These are phyloP conservation scores for Blastobasis lacticolella DNA, from an alignment of 2,888 invertebrate genomes.

Conservation along the genomic window DNA sequence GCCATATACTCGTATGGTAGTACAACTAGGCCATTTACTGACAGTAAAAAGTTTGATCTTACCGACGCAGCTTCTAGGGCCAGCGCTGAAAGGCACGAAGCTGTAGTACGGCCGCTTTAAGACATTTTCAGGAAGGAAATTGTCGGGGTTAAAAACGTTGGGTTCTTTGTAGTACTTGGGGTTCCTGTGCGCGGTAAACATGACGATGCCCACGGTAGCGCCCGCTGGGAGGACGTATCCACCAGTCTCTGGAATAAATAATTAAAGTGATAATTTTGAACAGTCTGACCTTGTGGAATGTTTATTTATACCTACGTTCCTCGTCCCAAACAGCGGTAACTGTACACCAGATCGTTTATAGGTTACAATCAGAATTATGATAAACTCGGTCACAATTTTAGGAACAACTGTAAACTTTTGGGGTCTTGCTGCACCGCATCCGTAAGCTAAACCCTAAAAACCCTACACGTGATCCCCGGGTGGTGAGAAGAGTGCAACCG, in stretches of 20 bases:
- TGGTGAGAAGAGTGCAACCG: too few relatives aligned
- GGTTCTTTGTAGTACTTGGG: slow-evolving; percentile 80
- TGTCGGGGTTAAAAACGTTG: slow-evolving; percentile 83
- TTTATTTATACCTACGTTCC: too few relatives aligned
- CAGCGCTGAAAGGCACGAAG: slow-evolving; percentile 86
- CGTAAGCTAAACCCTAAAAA: too few relatives aligned
- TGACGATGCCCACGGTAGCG: slow-evolving; percentile 78
- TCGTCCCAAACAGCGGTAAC: too few relatives aligned
- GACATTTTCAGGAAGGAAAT: slow-evolving; percentile 84
- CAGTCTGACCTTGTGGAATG: too few relatives aligned
- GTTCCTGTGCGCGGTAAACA: slow-evolving; percentile 80
- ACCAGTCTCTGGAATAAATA: slow-evolving; percentile 67
- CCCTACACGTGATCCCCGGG: too few relatives aligned
- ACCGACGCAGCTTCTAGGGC: slow-evolving; percentile 86
- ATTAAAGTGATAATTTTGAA: not conserved
- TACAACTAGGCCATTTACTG: not conserved
- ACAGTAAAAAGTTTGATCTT: slow-evolving; percentile 20
- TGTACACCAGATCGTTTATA: too few relatives aligned
- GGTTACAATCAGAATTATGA: too few relatives aligned
- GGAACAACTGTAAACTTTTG: too few relatives aligned
- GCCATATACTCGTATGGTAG: too few relatives aligned
- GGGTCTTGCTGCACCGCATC: too few relatives aligned
- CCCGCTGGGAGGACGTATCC: slow-evolving; percentile 80
- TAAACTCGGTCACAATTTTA: too few relatives aligned
- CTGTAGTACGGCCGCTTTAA: slow-evolving; percentile 85